A percentile compares a stretch with the other conserved stretches of the same genome.
phyloP scores from a whole-genome alignment of 2,113 vertebrate species.

The Malurus melanocephalus region DNA sequence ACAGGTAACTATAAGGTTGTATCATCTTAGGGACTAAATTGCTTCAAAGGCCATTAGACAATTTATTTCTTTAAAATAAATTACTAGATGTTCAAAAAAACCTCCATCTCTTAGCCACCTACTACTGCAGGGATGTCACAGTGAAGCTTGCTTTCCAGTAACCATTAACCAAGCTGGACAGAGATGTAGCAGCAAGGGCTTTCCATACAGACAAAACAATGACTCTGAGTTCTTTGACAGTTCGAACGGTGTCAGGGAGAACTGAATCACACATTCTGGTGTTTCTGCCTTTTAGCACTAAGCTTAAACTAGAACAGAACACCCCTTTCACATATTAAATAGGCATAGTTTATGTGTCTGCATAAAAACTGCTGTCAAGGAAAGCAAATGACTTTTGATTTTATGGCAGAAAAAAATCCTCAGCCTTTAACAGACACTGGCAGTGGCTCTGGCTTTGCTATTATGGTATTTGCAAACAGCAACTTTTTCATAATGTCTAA shows the following conservation, averaged over 20 bases:
- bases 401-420: not conserved
- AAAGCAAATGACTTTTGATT: not conserved
- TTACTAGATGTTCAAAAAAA: not conserved
- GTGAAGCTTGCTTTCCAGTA: not conserved
- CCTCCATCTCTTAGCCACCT: not conserved
- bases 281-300: not conserved
- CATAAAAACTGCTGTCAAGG: not conserved
- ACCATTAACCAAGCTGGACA: not conserved
- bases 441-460: not conserved
- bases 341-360: not conserved
- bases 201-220: not conserved
- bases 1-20: not conserved
- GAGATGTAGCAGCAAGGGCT: not conserved
- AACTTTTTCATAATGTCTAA: not conserved
- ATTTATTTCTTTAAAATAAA: not conserved
- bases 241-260: not conserved
- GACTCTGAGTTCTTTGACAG: not conserved
- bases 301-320: not conserved
- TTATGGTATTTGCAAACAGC: not conserved
- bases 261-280: not conserved
- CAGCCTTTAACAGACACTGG: not conserved
- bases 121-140: not conserved
- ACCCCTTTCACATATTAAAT: not conserved
- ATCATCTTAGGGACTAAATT: not conserved
- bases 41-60: not conserved